A percentile compares a stretch with the other conserved stretches of the same genome.
These are phyloP conservation scores for Staurois parvus DNA, from an alignment of 2,797 vertebrate species.

Conservation along the genomic window DNA sequence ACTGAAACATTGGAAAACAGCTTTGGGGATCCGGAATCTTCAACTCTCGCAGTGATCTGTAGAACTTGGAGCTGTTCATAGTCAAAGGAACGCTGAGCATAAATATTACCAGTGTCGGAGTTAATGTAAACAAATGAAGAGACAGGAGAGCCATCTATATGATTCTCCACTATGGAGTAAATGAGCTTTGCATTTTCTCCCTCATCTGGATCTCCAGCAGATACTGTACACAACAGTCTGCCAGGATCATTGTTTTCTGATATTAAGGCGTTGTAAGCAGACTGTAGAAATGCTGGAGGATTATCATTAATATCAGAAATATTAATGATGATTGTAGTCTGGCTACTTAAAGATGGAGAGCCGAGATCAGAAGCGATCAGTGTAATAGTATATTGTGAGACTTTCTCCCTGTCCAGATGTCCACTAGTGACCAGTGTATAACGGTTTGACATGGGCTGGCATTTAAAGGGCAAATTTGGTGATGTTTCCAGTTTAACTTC, in stretches of 20 bases:
- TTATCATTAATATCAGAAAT: conserved; percentile 97
- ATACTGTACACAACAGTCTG: conserved; percentile 83
- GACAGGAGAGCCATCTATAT: conserved; percentile 78
- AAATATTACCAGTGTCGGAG: conserved; percentile 85
- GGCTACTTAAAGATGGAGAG: not conserved
- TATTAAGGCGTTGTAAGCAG: conserved; percentile 89
- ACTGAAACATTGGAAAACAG: conserved; percentile 45
- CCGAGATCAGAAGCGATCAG: conserved; percentile 29
- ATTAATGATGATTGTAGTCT: conserved; percentile 71
- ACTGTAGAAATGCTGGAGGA: conserved; percentile 85
- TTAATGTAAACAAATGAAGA: conserved; percentile 92
- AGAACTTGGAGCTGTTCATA: conserved; percentile 73
- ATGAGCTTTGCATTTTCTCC: conserved; percentile 87
- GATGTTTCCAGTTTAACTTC: conserved; percentile 83
- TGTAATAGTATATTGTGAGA: conserved; percentile 14
- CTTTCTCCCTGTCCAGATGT: conserved; percentile 15
- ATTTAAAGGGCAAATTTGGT: conserved; percentile 85
- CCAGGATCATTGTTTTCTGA: conserved; percentile 88
- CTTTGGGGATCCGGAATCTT: conserved; percentile 71
- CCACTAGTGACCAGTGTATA: conserved; percentile 84
- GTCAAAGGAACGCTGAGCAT: conserved; percentile 71
- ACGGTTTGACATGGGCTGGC: conserved; percentile 84
- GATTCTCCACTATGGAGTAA: conserved; percentile 83
- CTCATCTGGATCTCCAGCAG: conserved; percentile 86
- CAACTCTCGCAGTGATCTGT: conserved; percentile 69